Conservation (phyloP, 2,888 invertebrate genomes). For the Caenorhabditis becei region DNA sequence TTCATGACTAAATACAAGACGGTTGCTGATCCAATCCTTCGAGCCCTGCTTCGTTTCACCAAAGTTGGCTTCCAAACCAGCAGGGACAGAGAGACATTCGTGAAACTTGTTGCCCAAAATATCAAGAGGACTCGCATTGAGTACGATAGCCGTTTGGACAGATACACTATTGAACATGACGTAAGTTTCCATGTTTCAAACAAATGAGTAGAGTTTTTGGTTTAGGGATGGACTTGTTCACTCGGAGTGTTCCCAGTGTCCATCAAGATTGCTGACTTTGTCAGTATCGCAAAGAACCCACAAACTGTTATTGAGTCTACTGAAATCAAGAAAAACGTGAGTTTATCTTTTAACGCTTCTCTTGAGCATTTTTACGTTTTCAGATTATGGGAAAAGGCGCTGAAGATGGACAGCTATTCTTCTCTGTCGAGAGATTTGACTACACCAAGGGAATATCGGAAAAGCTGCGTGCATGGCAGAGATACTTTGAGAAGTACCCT, state of each 20-base stretch:
- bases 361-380: too few species aligned
- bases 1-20: conserved; percentile 77
- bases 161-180: conserved; percentile 71
- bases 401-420: conserved; percentile 73
- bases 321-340: conserved; percentile 68
- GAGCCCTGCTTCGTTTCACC: conserved; percentile 75
- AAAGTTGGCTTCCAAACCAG: conserved; percentile 80
- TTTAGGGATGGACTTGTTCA: conserved; percentile 74
- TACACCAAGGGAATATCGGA: conserved; percentile 78
- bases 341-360: too few species aligned
- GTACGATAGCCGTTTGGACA: conserved; percentile 72
- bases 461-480: conserved; percentile 71
- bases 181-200: conserved; percentile 28
- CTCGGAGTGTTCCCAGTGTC: conserved; percentile 79
- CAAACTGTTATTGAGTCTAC: conserved; percentile 65
- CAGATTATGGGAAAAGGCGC: conserved; percentile 65
- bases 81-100: conserved; percentile 73
- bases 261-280: conserved; percentile 78
- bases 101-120: conserved; percentile 67
- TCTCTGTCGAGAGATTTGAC: conserved; percentile 78
- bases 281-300: conserved; percentile 69
- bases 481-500: conserved; percentile 72
- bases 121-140: conserved; percentile 70
- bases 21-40: conserved; percentile 74
- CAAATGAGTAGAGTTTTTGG: background rate